Percentiles rank a stretch among this genome's conserved stretches.
phyloP scores from a whole-genome alignment of 2,797 vertebrate species.

The Protonibea diacanthus region DNA sequence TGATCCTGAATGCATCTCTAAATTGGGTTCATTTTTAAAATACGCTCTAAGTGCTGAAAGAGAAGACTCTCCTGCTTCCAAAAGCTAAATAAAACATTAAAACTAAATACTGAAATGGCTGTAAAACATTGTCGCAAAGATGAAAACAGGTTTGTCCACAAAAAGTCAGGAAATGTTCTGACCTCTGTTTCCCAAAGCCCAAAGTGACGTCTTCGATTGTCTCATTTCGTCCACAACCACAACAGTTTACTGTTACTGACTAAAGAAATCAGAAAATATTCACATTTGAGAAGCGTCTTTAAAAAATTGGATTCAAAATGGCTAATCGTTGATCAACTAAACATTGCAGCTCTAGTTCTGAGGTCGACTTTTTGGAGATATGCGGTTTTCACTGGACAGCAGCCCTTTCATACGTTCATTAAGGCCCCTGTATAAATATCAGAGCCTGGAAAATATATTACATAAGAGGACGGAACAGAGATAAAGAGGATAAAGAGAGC shows the following conservation, averaged over 20 bases:
- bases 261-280: too few relatives aligned
- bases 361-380: not conserved
- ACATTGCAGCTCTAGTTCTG: not conserved
- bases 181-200: too few relatives aligned
- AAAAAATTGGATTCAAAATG: too few relatives aligned
- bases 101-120: not conserved
- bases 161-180: too few relatives aligned
- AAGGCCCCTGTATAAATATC: slow-evolving; percentile 7
- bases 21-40: not conserved
- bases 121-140: not conserved
- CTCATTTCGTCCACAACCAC: too few relatives aligned
- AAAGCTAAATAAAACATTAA: not conserved
- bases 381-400: not conserved
- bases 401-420: not conserved
- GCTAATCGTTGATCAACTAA: too few relatives aligned
- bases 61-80: not conserved
- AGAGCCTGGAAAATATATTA: not conserved
- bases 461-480: not conserved
- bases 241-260: too few relatives aligned
- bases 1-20: not conserved
- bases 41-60: not conserved
- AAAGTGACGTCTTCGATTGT: too few relatives aligned
- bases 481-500: slow-evolving; percentile 14
- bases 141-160: too few relatives aligned
- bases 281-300: too few relatives aligned